Base-by-base conservation (phyloP, 1,140 invertebrate species). In the Tetramorium simillimum region DNA sequence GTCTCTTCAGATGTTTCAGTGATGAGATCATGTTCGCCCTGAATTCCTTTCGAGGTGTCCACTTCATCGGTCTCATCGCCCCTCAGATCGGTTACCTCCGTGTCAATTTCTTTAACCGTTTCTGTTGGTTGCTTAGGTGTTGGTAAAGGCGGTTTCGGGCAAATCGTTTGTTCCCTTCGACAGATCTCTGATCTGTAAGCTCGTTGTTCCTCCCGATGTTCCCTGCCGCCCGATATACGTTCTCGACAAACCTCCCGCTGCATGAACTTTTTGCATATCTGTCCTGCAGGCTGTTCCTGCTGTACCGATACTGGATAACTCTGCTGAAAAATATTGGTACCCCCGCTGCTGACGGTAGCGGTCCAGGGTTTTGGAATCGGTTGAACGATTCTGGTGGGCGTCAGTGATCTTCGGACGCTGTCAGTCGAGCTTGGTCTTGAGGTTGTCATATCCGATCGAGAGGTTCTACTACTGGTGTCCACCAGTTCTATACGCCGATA, bases 281-380 rank as follows among this genome's bases (percentile, higher is more conserved):
- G 77, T 56, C 10, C 77, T 5, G 46, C 89, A 0, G 92, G 1
- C 73, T 90, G 69, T 91, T 92, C 16, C 81, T 86, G 69, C 63
- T 33, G 9, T 10, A 2, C 1, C 21, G 65, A 1, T 10, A 16
- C 4, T 14, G 37, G 46, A 63, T 92, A 89, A 62, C 90, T 88
- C 21, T 94, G 93, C 63, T 94, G 87, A 70, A 93, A 95, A 0
- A 94, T 78, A 73, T 92, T 94, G 0, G 88, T 77, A 18, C 92
- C 91, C 10, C 92, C 92, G 0, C 89, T 87, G 0, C 93, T 93
- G 0, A 95, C 95, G 0, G 94, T 95, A 0, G 94, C 95, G 0
- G 92, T 94, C 95, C 95, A 95, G 3, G 95, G 95, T 77, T 92
- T 90, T 0, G 95, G 95, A 21, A 90, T 92, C 0, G 95, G 95